phyloP scores from a whole-genome alignment of 2,797 vertebrate species.

The Enteromius fasciolatus region DNA sequence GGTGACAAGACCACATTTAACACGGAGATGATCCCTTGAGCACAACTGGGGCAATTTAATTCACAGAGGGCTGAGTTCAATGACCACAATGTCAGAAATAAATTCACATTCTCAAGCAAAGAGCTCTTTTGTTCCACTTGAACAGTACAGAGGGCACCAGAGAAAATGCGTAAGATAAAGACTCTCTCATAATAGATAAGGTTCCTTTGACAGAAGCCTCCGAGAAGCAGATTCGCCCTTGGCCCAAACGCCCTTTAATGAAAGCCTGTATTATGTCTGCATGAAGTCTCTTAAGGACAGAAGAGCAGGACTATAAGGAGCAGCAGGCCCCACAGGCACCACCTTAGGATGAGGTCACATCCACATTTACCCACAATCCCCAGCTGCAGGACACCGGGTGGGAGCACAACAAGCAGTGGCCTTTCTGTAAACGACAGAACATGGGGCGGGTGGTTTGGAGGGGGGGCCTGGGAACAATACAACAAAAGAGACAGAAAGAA shows the following conservation, averaged over 20 bases:
- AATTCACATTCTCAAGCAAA: conserved; percentile 49
- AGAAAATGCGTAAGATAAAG: conserved; percentile 50
- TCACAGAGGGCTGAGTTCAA: conserved; percentile 44
- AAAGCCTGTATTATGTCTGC: conserved; percentile 54
- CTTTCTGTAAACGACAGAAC: conserved; percentile 49
- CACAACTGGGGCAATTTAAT: conserved; percentile 33
- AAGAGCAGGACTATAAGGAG: conserved; percentile 42
- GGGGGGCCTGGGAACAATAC: conserved; percentile 72
- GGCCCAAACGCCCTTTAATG: conserved; percentile 50
- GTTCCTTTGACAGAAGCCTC: conserved; percentile 53
- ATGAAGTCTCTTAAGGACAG: conserved; percentile 51
- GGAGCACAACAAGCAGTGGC: conserved; percentile 6
- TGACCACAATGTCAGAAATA: conserved; percentile 51
- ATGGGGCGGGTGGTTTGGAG: conserved; percentile 50
- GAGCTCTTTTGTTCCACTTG: conserved; percentile 49
- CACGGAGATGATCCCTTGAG: conserved; percentile 14
- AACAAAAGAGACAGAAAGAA: conserved; percentile 66
- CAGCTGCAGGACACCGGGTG: conserved; percentile 40
- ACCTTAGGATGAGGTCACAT: conserved; percentile 53
- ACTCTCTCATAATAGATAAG: conserved; percentile 51
- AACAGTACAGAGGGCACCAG: conserved; percentile 40
- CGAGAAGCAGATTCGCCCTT: conserved; percentile 55
- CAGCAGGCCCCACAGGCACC: conserved; percentile 29
- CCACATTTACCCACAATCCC: conserved; percentile 44
- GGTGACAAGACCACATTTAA: conserved; percentile 7